phyloP scores from a whole-genome alignment of 2,113 vertebrate genomes.

The Tachysurus fulvidraco region DNA sequence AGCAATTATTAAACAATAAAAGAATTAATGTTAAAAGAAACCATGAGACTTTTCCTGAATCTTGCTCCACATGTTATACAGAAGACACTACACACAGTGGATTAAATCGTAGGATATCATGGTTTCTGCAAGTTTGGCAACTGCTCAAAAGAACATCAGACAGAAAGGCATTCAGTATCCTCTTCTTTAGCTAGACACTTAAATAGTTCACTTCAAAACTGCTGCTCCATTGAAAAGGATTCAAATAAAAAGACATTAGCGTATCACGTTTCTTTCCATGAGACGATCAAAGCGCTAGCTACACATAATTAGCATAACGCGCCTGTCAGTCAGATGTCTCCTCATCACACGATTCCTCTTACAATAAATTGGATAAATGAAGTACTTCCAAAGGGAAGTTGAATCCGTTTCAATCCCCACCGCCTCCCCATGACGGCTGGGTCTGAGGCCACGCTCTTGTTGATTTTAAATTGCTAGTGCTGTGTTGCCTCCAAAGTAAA shows the following conservation, averaged over 20 bases:
- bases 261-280: not conserved
- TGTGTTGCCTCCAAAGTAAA: conserved; percentile 36
- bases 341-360: not conserved
- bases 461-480: conserved; percentile 11
- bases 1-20: not conserved
- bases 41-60: not conserved
- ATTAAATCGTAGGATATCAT: not conserved
- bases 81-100: not conserved
- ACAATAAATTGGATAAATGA: conserved; percentile 7
- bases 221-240: not conserved
- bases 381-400: conserved; percentile 20
- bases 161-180: not conserved
- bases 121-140: not conserved
- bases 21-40: not conserved
- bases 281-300: not conserved
- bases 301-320: not conserved
- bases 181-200: not conserved
- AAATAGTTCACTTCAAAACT: not conserved
- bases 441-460: conserved; percentile 9
- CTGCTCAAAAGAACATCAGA: not conserved
- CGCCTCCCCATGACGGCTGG: not conserved
- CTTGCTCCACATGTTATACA: not conserved
- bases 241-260: conserved; percentile 8
- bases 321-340: conserved; percentile 7
- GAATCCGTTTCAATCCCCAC: not conserved